A percentile compares a stretch with the other conserved stretches of the same genome.
These are phyloP conservation scores for Eupeodes luniger DNA, from an alignment of 2,888 invertebrate genomes.

Conservation along the genomic window DNA sequence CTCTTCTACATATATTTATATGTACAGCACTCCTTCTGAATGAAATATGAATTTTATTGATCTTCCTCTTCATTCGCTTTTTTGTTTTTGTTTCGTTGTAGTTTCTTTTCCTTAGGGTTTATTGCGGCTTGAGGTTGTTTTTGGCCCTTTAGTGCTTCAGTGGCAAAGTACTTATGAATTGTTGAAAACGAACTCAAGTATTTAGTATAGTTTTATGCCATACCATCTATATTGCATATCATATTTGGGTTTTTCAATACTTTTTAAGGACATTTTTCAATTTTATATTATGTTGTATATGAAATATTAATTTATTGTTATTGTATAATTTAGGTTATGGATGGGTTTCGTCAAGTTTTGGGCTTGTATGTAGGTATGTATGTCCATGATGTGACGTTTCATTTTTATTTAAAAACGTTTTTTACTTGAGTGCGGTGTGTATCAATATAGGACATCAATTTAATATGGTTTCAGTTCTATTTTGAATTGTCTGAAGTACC, in stretches of 20 bases:
- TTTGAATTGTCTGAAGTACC: background rate
- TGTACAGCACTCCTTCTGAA: conserved; percentile 30
- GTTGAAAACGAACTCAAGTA: conserved; percentile 45
- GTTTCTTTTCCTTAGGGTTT: conserved; percentile 27
- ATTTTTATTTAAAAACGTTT: conserved; percentile 1
- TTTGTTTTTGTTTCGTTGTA: background rate
- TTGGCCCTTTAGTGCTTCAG: background rate
- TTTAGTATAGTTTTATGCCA: conserved; percentile 36
- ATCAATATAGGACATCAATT: background rate
- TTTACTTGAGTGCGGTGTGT: background rate
- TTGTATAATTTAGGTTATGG: conserved; percentile 44
- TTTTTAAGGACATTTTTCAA: conserved; percentile 43
- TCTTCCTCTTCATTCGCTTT: background rate
- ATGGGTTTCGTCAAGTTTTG: conserved; percentile 13
- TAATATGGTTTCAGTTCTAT: conserved; percentile 11
- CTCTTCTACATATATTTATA: background rate
- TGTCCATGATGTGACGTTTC: conserved; percentile 8
- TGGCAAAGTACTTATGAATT: conserved; percentile 28
- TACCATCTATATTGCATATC: background rate
- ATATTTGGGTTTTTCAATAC: conserved; percentile 42
- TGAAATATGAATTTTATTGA: conserved; percentile 74
- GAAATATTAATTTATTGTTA: conserved; percentile 37
- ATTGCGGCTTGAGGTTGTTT: conserved; percentile 27
- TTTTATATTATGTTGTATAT: background rate
- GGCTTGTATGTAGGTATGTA: background rate